Evolutionary conservation across 1,140 invertebrate species (phyloP), one percentile per base, ranked within the genome.

Genomic region (Drepana arcuata): DNA sequence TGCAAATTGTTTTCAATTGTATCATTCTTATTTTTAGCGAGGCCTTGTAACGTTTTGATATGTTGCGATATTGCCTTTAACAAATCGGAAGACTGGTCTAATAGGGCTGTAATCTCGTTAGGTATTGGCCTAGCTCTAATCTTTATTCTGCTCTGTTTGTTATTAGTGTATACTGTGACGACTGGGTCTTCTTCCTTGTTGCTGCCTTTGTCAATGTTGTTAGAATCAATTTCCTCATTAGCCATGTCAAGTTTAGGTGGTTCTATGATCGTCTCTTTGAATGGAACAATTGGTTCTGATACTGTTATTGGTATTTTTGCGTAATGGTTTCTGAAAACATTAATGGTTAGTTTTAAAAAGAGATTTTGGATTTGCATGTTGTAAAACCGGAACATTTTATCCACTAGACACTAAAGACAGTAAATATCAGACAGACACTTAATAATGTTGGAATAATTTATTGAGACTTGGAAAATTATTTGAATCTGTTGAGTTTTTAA

Each of bases 221-320:
- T 77, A 2, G 84, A 48, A 53, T 88, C 88, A 53, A 95, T 94
- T 14, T 87, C 87, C 85, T 96, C 95, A 73, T 97, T 96, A 0
- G 95, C 90, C 92, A 95, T 94, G 61, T 97, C 95, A 1, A 93
- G 70, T 61, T 89, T 94, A 0, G 94, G 94, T 9, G 90, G 90
- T 16, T 87, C 86, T 0, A 99, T 88, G 41, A 98, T 88, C 0
- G 97, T 99, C 80, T 99, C 98, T 52, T 95, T 86, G 54, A 99
- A 97, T 7, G 97, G 94, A 2, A 99, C 96, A 50, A 99, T 99
- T 0, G 97, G 97, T 57, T 94, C 90, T 0, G 97, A 99, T 0
- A 94, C 95, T 49, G 91, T 91, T 6, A 99, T 85, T 23, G 95
- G 90, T 37, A 98, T 88, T 71, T 95, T 95, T 0, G 95, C 94